These are phyloP conservation scores for Coilia nasus DNA, from an alignment of 2,797 vertebrate genomes.

Conservation along the genomic window DNA sequence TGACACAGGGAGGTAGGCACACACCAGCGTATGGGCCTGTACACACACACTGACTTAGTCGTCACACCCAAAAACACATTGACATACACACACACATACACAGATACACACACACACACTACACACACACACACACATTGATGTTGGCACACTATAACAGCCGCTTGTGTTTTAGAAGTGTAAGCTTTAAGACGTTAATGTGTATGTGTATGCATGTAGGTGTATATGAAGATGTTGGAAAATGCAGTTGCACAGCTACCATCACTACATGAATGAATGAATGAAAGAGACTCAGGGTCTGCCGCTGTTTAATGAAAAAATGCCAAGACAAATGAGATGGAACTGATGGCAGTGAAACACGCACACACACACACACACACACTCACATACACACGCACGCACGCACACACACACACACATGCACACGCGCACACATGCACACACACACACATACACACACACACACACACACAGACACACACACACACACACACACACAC, in stretches of 20 bases:
- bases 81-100: background rate
- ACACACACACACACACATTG: background rate
- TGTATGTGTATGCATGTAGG: background rate
- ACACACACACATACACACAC: background rate
- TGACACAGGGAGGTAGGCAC: background rate
- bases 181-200: background rate
- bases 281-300: background rate
- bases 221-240: background rate
- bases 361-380: background rate
- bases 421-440: background rate
- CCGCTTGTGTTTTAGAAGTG: background rate
- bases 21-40: background rate
- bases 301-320: constrained; percentile 21
- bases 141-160: background rate
- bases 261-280: background rate
- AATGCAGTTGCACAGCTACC: background rate
- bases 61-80: background rate
- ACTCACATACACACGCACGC: background rate
- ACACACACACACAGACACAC: background rate
- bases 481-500: background rate
- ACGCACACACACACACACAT: background rate
- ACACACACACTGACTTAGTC: background rate
- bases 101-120: background rate
- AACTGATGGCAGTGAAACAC: background rate
- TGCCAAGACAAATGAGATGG: constrained; percentile 27